phyloP scores from a whole-genome alignment of 1,140 invertebrate species.

The Melipona quadrifasciata region DNA sequence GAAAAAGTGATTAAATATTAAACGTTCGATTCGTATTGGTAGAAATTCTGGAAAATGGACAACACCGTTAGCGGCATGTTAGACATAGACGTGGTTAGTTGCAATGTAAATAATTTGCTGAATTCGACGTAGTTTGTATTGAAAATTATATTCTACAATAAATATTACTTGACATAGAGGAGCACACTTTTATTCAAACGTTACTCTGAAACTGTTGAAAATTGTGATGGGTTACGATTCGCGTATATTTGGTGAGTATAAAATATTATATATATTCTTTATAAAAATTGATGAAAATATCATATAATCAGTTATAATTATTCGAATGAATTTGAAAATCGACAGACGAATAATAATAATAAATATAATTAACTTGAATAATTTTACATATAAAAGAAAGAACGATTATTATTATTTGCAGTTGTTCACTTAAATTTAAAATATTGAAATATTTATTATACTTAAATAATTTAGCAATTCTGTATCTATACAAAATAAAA shows the following conservation, averaged over 20 bases:
- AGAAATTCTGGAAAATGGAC: neutral
- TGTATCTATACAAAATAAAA: neutral
- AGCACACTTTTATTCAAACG: conserved; percentile 8
- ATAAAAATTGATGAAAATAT: neutral
- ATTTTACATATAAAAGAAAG: no score
- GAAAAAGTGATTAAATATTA: neutral
- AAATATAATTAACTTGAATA: no score
- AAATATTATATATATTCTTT: neutral
- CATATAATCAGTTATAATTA: neutral
- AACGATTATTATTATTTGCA: no score
- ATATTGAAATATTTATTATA: no score
- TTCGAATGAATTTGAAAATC: neutral
- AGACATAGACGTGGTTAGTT: conserved; percentile 49
- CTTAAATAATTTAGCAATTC: no score
- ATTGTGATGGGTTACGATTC: neutral
- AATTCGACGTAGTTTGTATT: conserved; percentile 54
- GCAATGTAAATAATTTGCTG: conserved; percentile 64
- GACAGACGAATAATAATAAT: no score
- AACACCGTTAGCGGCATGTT: conserved; percentile 17
- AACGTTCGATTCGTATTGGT: neutral
- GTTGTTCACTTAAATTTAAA: no score
- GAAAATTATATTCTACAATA: conserved; percentile 63
- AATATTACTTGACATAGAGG: conserved; percentile 46
- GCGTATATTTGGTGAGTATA: neutral
- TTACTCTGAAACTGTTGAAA: no score